Percentiles rank a stretch among this genome's conserved stretches.
Evolutionary conservation across 2,888 invertebrate species (phyloP).

Genomic region (Pachycephus smyrnensis): DNA sequence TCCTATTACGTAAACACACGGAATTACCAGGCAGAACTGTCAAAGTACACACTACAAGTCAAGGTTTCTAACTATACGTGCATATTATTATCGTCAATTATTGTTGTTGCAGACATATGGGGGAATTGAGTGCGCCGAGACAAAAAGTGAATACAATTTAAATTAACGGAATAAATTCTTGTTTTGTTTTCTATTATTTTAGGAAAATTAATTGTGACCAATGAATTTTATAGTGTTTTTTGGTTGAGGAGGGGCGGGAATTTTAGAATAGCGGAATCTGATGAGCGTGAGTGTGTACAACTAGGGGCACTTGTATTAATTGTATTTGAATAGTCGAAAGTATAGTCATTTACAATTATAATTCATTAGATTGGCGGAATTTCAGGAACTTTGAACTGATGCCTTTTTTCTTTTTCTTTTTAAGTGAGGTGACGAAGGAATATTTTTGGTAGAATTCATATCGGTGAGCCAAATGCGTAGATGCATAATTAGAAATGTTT

Average conservation of each 20-base stretch:
- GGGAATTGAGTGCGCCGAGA: neutral
- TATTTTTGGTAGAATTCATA: neutral
- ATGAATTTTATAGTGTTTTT: neutral
- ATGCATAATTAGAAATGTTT: neutral
- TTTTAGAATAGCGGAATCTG: neutral
- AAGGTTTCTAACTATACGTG: slow-evolving; percentile 11
- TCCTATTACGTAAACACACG: slow-evolving; percentile 9
- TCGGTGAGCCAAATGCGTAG: neutral
- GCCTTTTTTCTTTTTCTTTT: neutral
- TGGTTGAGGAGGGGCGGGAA: neutral
- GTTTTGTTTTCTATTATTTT: neutral
- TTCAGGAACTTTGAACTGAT: neutral
- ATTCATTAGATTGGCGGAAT: neutral
- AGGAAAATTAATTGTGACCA: neutral
- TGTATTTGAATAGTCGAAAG: neutral
- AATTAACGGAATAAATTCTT: neutral
- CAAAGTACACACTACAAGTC: slow-evolving; percentile 12
- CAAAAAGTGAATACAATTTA: neutral
- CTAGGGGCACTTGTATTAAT: neutral
- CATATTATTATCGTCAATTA: neutral
- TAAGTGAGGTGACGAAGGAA: neutral
- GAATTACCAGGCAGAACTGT: slow-evolving; percentile 11
- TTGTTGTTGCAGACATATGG: neutral
- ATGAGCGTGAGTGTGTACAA: neutral
- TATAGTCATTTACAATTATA: neutral